Evolutionary conservation across 2,113 vertebrate genomes (phyloP).

Genomic region (Protomyctophum bolini): DNA sequence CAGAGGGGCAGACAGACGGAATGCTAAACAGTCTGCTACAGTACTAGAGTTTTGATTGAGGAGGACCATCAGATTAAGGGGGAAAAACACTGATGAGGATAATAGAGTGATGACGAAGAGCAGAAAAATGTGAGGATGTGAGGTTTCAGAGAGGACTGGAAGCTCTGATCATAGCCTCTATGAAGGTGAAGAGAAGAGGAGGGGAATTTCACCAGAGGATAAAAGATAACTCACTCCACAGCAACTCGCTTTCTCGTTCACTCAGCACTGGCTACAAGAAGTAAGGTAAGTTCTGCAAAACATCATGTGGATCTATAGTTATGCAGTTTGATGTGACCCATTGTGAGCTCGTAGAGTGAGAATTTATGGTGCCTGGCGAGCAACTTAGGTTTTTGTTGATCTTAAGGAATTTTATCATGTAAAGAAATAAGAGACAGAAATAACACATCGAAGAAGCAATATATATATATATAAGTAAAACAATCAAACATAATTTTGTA

Average conservation of each 20-base stretch:
- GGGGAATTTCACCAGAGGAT: conserved; percentile 21
- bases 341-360: neutral
- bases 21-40: neutral
- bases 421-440: no score
- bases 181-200: conserved; percentile 24
- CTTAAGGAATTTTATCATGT: neutral
- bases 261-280: conserved; percentile 22
- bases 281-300: conserved; percentile 66
- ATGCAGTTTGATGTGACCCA: neutral
- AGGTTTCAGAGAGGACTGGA: conserved; percentile 38
- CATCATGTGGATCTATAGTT: neutral
- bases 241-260: conserved; percentile 13
- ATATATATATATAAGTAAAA: no score
- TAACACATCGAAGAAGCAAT: no score
- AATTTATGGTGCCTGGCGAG: neutral
- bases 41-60: neutral
- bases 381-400: neutral
- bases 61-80: conserved; percentile 17
- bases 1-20: neutral
- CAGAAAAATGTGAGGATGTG: conserved; percentile 57
- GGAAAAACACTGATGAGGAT: conserved; percentile 10
- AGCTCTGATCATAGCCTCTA: conserved; percentile 45
- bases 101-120: conserved; percentile 45
- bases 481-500: no score
- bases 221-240: conserved; percentile 31